Conservation (phyloP, 2,113 vertebrate species). For the Mus spicilegus region DNA sequence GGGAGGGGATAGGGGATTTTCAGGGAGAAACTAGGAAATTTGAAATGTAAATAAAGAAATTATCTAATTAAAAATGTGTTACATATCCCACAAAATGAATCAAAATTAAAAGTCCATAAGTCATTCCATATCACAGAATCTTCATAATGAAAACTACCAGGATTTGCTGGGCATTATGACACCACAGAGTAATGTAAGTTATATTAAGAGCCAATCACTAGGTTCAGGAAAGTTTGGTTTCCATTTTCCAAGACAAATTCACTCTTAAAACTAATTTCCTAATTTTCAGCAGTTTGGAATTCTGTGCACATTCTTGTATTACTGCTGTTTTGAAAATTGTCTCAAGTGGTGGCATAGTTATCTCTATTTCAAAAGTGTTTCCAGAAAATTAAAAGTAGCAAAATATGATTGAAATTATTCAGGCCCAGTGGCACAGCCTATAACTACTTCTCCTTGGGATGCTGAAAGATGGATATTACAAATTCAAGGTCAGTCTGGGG, state of each 20-base stretch:
- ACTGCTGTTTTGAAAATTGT: slow-evolving; percentile 6
- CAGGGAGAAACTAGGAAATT: too few relatives aligned
- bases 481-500: background rate
- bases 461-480: background rate
- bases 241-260: slow-evolving; percentile 32
- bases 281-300: background rate
- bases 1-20: too few relatives aligned
- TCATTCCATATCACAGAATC: background rate
- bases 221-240: slow-evolving; percentile 41
- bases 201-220: background rate
- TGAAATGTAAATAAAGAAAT: too few relatives aligned
- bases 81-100: background rate
- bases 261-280: slow-evolving; percentile 49
- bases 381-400: slow-evolving; percentile 57
- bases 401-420: slow-evolving; percentile 37
- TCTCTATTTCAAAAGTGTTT: slow-evolving; percentile 21
- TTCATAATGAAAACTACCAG: background rate
- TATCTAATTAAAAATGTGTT: too few relatives aligned
- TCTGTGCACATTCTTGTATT: background rate
- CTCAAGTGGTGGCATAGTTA: background rate
- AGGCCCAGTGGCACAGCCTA: background rate
- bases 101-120: background rate
- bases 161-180: background rate
- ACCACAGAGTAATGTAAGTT: background rate
- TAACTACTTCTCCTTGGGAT: too few relatives aligned